These are phyloP conservation scores for Pedionomus torquatus DNA, from an alignment of 2,113 vertebrate genomes.

Conservation along the genomic window DNA sequence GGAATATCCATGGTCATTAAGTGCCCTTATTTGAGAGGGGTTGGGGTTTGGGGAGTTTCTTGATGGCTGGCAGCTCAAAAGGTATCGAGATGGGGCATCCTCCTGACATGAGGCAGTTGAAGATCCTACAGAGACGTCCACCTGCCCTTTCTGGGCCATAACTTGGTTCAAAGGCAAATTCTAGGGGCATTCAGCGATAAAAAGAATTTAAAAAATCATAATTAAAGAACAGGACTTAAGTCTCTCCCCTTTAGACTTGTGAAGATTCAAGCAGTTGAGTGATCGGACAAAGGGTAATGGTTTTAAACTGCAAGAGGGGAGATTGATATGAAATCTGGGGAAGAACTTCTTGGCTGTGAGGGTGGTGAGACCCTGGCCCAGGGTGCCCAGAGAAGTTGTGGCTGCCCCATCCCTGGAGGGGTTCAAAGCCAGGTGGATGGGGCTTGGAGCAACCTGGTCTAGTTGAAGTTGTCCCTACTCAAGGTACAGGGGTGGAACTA, in stretches of 20 bases:
- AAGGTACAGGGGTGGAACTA: too few relatives aligned
- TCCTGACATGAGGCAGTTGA: neutral
- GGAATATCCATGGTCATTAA: rapidly evolving
- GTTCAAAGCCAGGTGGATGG: too few relatives aligned
- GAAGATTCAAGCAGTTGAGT: too few relatives aligned
- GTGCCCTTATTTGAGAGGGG: neutral
- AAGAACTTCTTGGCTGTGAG: too few relatives aligned
- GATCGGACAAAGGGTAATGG: too few relatives aligned
- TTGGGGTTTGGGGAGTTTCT: neutral
- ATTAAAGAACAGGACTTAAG: neutral
- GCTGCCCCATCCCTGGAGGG: too few relatives aligned
- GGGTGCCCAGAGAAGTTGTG: too few relatives aligned
- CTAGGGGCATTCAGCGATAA: neutral
- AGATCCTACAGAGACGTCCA: neutral
- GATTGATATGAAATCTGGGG: too few relatives aligned
- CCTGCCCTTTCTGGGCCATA: neutral
- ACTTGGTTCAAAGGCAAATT: neutral
- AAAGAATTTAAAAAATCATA: neutral
- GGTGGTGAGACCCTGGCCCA: too few relatives aligned
- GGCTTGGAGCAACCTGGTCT: too few relatives aligned
- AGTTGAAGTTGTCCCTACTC: too few relatives aligned
- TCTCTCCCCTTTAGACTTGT: neutral
- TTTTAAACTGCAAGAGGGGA: too few relatives aligned
- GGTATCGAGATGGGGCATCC: rapidly evolving
- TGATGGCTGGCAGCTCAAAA: neutral